Conservation (phyloP, 2,888 invertebrate species). For the Deroplatys truncata region DNA sequence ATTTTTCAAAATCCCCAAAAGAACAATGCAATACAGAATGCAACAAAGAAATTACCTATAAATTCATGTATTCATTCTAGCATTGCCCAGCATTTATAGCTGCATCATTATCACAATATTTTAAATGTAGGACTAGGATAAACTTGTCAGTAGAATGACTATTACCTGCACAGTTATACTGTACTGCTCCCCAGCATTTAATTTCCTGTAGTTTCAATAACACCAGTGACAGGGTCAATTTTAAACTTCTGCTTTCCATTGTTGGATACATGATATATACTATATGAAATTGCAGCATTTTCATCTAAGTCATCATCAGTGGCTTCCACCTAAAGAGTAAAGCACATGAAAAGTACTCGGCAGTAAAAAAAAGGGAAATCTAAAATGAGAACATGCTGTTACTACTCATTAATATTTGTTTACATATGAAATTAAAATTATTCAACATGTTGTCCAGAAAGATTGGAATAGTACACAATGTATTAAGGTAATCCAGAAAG, state of each 20-base stretch:
- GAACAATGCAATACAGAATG: no score
- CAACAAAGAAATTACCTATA: no score
- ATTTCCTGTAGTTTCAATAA: conserved; percentile 71
- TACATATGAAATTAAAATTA: background rate
- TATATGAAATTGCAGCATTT: conserved; percentile 77
- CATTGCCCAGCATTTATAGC: no score
- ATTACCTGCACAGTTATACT: conserved; percentile 75
- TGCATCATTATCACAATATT: no score
- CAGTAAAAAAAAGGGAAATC: background rate
- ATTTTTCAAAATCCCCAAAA: no score
- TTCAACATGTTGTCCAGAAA: background rate
- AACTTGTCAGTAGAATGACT: background rate
- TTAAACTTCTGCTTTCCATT: conserved; percentile 82
- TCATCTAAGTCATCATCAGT: conserved; percentile 82
- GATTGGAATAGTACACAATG: background rate
- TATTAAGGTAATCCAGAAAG: background rate
- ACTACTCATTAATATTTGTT: no score
- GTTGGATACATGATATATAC: conserved; percentile 86
- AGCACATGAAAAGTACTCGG: background rate
- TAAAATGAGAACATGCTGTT: background rate
- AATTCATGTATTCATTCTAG: no score
- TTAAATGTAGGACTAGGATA: background rate
- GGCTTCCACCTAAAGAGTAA: conserved; percentile 61
- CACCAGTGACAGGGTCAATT: conserved; percentile 74
- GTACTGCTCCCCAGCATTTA: conserved; percentile 84